These are phyloP conservation scores for Epirrhoe alternata DNA, from an alignment of 2,888 invertebrate species.

Conservation along the genomic window DNA sequence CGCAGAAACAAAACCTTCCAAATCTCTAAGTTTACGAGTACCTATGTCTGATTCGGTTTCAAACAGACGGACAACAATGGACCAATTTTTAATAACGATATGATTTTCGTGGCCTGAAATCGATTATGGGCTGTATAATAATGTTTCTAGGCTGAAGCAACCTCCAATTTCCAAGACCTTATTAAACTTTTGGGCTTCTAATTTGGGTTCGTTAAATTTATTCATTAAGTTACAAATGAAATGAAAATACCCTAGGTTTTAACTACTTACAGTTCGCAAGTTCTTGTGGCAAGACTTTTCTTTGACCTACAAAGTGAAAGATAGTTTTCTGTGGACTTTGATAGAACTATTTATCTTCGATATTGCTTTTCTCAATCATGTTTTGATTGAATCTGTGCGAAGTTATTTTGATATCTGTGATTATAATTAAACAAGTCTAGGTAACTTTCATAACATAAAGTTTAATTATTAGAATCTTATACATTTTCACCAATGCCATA, in stretches of 20 bases:
- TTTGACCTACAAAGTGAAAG: background rate
- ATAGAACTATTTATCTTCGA: constrained; percentile 1
- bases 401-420: background rate
- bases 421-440: background rate
- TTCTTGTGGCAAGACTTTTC: background rate
- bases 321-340: background rate
- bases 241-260: constrained; percentile 5
- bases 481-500: no score
- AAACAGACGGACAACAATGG: no score
- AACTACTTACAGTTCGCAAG: background rate
- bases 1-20: no score
- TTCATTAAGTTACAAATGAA: constrained; percentile 5
- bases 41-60: no score
- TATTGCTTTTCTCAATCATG: constrained; percentile 1
- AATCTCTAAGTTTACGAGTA: no score
- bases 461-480: background rate
- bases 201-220: constrained; percentile 3
- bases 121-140: no score
- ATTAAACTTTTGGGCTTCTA: constrained; percentile 7
- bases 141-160: no score
- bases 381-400: background rate
- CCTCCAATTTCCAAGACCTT: background rate
- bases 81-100: no score
- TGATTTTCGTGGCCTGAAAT: no score
- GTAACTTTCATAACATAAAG: background rate